Base-by-base conservation (phyloP, 1,140 invertebrate genomes). In the Eufriesea mexicana region DNA sequence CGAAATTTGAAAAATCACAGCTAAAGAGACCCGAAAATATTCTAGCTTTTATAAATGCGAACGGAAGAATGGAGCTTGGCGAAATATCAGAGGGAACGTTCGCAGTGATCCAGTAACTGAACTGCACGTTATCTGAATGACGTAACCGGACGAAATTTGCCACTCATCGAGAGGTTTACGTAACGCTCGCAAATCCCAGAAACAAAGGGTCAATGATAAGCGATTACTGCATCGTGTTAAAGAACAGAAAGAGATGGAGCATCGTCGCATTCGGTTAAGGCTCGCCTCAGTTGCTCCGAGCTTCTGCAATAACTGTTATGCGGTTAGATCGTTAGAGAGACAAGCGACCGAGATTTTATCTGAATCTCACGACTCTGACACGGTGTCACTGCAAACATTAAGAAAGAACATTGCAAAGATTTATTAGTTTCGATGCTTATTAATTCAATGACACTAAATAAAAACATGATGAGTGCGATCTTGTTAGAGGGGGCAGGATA, bases 241-340 rank as follows among this genome's bases (percentile, higher is more conserved):
- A 16, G 67, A 45, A 66, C 45, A 79, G n/a, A 68, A 49, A 25
- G 12, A 47, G 42, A 78, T 59, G 25, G 55, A 25, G 73, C 51
- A 49, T 66, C 62, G 9, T 16, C 49, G 85, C 84, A 86, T 76
- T 84, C 28, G 80, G 86, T 90, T 89, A 90, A 35, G 54, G 64
- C 25, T 79, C 68, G 81, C 68, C 75, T 68, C 80, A 62, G 84
- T 49, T 77, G 77, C 23, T 75, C 25, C 77, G 61, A 82, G 67
- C 83, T 83, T 84, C 85, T 87, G 83, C 47, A 84, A 89, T 70
- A 83, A 78, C 66, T 49, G 18, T 83, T 83, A 55, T 47, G n/a
- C n/a, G 20, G 54, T 81, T 78, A 74, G 55, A 78, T 74, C 25
- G 57, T 86, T 84, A 84, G 66, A 72, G 20, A 68, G 42, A 47